phyloP scores from a whole-genome alignment of 2,888 invertebrate species.

The Cenopis cana region DNA sequence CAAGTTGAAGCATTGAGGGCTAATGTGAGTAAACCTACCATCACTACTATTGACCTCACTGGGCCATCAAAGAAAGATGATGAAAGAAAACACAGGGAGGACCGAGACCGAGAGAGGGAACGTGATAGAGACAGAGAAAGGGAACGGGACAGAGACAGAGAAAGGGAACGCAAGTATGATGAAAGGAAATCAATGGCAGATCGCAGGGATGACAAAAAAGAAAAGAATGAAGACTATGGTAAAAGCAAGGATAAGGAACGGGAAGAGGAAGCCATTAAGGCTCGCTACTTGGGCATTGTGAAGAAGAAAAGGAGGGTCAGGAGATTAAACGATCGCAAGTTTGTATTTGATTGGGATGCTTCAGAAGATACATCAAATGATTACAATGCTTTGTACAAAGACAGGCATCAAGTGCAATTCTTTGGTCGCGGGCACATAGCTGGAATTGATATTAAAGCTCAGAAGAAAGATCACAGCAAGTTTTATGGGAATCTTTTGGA shows the following conservation, averaged over 20 bases:
- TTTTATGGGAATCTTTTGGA: constrained; percentile 98
- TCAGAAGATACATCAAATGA: constrained; percentile 99
- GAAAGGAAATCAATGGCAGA: constrained; percentile 82
- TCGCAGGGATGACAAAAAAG: constrained; percentile 78
- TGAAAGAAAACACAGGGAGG: constrained; percentile 72
- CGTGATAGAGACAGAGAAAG: constrained; percentile 86
- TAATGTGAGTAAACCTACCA: constrained; percentile 81
- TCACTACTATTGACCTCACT: constrained; percentile 77
- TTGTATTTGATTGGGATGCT: constrained; percentile 99
- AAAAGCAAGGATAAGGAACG: constrained; percentile 94
- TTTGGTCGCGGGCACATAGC: constrained; percentile 99
- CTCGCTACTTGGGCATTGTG: constrained; percentile 96
- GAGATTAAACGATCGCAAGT: constrained; percentile 98
- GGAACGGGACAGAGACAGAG: constrained; percentile 86
- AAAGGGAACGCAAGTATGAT: constrained; percentile 77
- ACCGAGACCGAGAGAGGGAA: constrained; percentile 75
- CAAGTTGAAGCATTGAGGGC: constrained; percentile 93
- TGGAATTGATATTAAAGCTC: constrained; percentile 98
- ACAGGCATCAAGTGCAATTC: constrained; percentile 98
- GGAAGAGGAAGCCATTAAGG: constrained; percentile 97
- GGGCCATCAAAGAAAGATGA: constrained; percentile 82
- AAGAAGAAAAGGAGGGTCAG: constrained; percentile 97
- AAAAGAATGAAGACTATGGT: constrained; percentile 80
- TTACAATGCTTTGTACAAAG: constrained; percentile 98
- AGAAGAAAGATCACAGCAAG: constrained; percentile 97